Evolutionary conservation across 2,113 vertebrate genomes (phyloP).

Genomic region (Microcebus tavaratra): DNA sequence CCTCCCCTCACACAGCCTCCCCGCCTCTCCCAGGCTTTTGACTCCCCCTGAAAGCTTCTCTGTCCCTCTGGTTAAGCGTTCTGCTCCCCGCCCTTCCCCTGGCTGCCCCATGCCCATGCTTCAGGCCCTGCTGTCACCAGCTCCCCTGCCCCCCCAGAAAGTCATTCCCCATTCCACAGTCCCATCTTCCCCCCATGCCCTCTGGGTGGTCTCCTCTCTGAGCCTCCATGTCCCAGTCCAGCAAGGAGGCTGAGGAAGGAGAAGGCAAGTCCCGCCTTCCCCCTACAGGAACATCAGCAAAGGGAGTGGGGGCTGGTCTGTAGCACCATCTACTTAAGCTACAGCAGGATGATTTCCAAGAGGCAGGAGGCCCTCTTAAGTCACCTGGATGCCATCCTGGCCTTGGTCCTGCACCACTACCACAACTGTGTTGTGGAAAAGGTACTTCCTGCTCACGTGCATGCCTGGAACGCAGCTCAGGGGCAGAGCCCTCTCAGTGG

Average conservation of each 20-base stretch:
- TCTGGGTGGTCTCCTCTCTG: neutral
- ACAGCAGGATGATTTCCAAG: neutral
- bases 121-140: neutral
- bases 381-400: neutral
- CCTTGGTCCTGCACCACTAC: neutral
- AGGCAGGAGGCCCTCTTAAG: neutral
- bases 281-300: constrained; percentile 31
- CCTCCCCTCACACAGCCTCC: too few relatives aligned
- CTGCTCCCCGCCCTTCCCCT: neutral
- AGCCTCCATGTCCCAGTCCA: neutral
- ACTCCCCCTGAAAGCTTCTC: neutral
- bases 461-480: neutral
- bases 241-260: neutral
- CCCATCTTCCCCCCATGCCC: neutral
- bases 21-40: neutral
- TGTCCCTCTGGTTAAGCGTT: neutral
- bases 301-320: constrained; percentile 35
- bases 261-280: neutral
- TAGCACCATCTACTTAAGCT: constrained; percentile 28
- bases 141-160: neutral
- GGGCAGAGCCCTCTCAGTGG: too few relatives aligned
- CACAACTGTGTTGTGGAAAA: constrained; percentile 35
- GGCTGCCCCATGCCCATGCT: neutral
- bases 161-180: neutral
- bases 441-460: neutral